A percentile compares a stretch with the other conserved stretches of the same genome.
Evolutionary conservation across 2,797 vertebrate genomes (phyloP).

Genomic region (Oophaga sylvatica): DNA sequence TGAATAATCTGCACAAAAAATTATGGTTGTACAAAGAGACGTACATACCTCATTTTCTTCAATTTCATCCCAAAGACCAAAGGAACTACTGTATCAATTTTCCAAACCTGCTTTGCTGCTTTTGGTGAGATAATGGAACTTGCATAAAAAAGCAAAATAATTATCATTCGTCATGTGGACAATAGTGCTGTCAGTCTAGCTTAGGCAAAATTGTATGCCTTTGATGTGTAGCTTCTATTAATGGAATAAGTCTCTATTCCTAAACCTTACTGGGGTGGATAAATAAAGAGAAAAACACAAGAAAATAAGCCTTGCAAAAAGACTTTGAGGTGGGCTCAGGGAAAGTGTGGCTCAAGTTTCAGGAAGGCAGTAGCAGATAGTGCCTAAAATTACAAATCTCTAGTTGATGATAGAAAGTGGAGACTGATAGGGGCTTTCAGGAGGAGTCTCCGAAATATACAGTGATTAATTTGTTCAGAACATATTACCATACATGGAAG

Average conservation of each 20-base stretch:
- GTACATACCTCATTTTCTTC: constrained; percentile 55
- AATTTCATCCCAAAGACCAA: constrained; percentile 32
- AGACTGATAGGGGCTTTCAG: constrained; percentile 46
- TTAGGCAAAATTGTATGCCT: constrained; percentile 8
- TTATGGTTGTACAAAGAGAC: background rate
- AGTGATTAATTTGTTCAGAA: constrained; percentile 10
- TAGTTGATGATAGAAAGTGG: constrained; percentile 51
- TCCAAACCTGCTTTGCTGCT: constrained; percentile 43
- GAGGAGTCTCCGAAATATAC: constrained; percentile 47
- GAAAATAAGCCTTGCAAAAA: constrained; percentile 60
- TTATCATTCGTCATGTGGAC: constrained; percentile 47
- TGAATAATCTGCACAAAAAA: background rate
- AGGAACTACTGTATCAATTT: constrained; percentile 36
- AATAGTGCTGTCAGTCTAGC: constrained; percentile 47
- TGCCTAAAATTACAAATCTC: constrained; percentile 39
- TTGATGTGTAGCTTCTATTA: constrained; percentile 35
- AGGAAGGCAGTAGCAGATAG: constrained; percentile 63
- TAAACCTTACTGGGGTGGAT: constrained; percentile 27
- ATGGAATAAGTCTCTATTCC: constrained; percentile 22
- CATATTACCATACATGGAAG: background rate
- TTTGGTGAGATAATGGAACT: constrained; percentile 47
- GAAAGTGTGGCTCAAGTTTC: constrained; percentile 73
- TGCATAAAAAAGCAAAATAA: constrained; percentile 42
- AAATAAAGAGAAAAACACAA: constrained; percentile 44
- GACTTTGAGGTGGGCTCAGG: constrained; percentile 56